Base-by-base conservation (phyloP, 2,888 invertebrate species). In the Eristalinus sepulchralis region DNA sequence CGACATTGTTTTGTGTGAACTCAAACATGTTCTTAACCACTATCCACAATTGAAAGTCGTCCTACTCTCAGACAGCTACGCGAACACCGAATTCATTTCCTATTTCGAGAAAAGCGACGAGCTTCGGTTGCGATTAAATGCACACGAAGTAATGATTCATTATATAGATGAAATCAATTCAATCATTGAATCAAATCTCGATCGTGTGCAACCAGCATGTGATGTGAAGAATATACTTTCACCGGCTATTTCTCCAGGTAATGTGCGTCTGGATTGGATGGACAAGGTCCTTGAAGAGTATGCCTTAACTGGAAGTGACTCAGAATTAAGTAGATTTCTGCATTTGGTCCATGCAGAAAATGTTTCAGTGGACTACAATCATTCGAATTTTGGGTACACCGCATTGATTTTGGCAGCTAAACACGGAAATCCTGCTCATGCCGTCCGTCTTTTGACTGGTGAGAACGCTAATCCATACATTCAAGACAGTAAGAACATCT, bases 1-100 rank as follows among this genome's bases (percentile, higher is more conserved):
- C 83, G 99, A 99, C 93, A 97, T 98, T 17, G 76, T 98, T 59
- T 93, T 99, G 75, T 96, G 97, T 76, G 96, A 96, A 13, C 92
- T 99, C 68, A 94, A 96, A 53, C 97, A 97, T 90, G 94, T 95
- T 3, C 91, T 97, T 55, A 93, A 94, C 0, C 94, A 95, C 75
- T 95, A 94, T 91, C 95, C 95, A 81, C 94, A 96, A 83, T 93
- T 98, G 47, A 96, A 95, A 90, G 92, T 98, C 0, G 94, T 99
- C 64, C 94, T 98, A 72, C 98, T 98, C 97, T 98, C 98, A 1
- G 98, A 98, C 36, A 88, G 88, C 1, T 20, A 53, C 22, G 68
- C 88, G 20, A 90, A 89, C 71, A 34, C 17, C 6, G 71, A 84
- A n/a, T 86, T 90, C 24, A 34, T 89, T 1, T 85, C 86, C 5